A percentile compares a stretch with the other conserved stretches of the same genome.
These are phyloP conservation scores for Muricea muricata DNA, from an alignment of 92 coral and sea anemone species.

Conservation along the genomic window DNA sequence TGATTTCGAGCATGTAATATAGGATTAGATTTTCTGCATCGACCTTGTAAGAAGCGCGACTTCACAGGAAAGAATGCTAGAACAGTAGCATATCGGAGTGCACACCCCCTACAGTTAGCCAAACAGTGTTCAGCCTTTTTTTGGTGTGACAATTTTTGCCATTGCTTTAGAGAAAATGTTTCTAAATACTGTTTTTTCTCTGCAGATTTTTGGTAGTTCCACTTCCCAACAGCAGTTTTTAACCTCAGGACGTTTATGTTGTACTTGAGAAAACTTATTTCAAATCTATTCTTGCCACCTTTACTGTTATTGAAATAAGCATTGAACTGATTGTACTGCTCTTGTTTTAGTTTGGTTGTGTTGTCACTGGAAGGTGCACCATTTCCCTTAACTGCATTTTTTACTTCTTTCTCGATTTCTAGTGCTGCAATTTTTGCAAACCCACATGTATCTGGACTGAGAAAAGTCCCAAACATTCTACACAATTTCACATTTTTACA, in stretches of 20 bases:
- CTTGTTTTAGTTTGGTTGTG: conserved; percentile 41
- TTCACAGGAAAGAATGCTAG: conserved; percentile 53
- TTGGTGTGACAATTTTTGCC: conserved; percentile 4
- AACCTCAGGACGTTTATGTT: conserved; percentile 53
- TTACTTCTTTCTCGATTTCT: conserved; percentile 35
- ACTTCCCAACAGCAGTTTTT: conserved; percentile 46
- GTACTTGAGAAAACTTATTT: conserved; percentile 36
- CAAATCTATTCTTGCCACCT: conserved; percentile 38
- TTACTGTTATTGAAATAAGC: background rate
- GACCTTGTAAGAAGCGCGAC: conserved; percentile 52
- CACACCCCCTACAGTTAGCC: background rate
- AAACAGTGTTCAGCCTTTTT: background rate
- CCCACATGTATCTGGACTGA: conserved; percentile 65
- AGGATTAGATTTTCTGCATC: conserved; percentile 33
- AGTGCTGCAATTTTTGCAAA: conserved; percentile 63
- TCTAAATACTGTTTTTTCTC: conserved; percentile 62
- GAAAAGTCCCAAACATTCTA: conserved; percentile 67
- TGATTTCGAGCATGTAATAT: background rate
- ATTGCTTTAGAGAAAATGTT: conserved; percentile 41
- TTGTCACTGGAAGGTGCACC: background rate
- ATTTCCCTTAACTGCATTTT: conserved; percentile 13
- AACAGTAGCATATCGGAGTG: conserved; percentile 35
- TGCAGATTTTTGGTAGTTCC: conserved; percentile 55
- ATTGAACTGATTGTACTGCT: conserved; percentile 45
- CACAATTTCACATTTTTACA: no score